Evolutionary conservation across 1,140 invertebrate species (phyloP), one percentile per base, ranked within the genome.

Genomic region (Gerris buenoi): DNA sequence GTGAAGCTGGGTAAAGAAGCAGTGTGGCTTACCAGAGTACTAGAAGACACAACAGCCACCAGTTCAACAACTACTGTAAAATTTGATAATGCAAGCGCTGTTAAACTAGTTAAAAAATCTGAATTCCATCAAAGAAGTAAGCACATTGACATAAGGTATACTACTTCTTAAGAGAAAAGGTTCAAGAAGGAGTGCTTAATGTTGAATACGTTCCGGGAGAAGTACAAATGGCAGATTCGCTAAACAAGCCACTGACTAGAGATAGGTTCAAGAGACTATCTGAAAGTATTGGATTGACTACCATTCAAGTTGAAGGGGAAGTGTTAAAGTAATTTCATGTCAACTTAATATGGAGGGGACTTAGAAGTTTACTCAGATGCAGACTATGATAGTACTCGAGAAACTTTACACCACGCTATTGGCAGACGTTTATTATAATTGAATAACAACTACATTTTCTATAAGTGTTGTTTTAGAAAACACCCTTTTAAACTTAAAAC

Each of bases 21-120:
- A 25, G 33, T 69, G 1, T 68, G 68, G 68, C 18, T 68, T 1
- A 25, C 14, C 2, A 60, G 65, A n/a, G 5, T 68, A 26, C 56
- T 69, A 1, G n/a, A 23, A 65, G 23, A 65, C 1, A 46, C 18
- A 46, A 46, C 33, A 46, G 15, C 65, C 1, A 62, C 2, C 1
- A 25, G 59, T 26, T 18, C 18, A 25, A 29, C 23, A 60, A 25
- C 67, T 25, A 61, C 18, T 1, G 15, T 68, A 27, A 56, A 59
- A n/a, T 46, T 67, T 26, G 76, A 77, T 65, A 77, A 77, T 65
- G 71, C 68, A 67, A 66, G 70, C 65, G 72, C 75, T 27, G 70
- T 75, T 2, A 68, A 67, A n/a, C 63, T 75, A n/a, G 70, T 67
- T 18, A 58, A 72, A 60, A 75, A 77, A 68, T 72, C 72, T 23